Conservation (phyloP, 2,113 vertebrate genomes). For the Dicaeum eximium region DNA sequence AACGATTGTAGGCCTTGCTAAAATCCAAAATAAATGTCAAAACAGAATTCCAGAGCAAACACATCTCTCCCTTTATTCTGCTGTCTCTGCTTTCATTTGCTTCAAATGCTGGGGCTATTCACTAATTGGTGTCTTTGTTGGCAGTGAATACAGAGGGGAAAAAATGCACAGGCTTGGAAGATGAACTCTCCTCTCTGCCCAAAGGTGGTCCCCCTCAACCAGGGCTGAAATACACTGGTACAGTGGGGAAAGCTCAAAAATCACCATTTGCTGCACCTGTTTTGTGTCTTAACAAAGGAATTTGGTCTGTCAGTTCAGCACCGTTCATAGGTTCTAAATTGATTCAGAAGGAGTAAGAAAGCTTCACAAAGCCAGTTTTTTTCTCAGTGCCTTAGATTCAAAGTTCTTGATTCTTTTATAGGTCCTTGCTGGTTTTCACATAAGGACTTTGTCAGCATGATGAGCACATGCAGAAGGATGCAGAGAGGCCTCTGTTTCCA, state of each 20-base stretch:
- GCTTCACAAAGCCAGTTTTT: background rate
- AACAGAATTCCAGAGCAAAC: conserved; percentile 68
- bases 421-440: conserved; percentile 1
- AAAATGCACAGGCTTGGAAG: conserved; percentile 33
- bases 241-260: background rate
- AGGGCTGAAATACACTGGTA: background rate
- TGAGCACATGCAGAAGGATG: background rate
- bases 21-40: conserved; percentile 74
- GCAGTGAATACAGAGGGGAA: background rate
- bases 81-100: conserved; percentile 46
- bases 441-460: background rate
- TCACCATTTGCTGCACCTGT: background rate
- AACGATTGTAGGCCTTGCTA: conserved; percentile 66
- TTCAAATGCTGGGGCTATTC: conserved; percentile 2
- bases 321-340: background rate
- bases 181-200: conserved; percentile 38
- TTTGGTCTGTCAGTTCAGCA: background rate
- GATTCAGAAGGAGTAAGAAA: conserved; percentile 5
- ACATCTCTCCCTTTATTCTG: conserved; percentile 58
- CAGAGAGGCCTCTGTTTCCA: background rate
- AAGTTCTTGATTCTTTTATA: background rate
- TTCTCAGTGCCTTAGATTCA: background rate
- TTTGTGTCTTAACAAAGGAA: conserved; percentile 5
- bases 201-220: conserved; percentile 43
- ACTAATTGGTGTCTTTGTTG: conserved; percentile 74